phyloP scores from a whole-genome alignment of 2,888 invertebrate genomes.

The Andricus quercusramuli region DNA sequence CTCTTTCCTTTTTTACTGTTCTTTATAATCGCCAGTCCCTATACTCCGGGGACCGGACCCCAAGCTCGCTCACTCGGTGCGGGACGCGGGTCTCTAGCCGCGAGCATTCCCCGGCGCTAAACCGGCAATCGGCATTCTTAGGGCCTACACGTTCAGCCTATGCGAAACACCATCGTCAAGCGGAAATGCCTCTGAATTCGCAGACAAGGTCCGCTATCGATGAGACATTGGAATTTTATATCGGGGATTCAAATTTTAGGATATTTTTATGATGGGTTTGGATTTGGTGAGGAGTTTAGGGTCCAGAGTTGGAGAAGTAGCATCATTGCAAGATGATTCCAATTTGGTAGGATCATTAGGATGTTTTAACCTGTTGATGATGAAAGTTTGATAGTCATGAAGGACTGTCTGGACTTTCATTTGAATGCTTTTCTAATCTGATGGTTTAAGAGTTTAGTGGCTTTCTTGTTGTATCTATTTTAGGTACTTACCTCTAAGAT shows the following conservation, averaged over 20 bases:
- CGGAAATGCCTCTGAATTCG: conserved; percentile 49
- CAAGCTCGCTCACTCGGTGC: conserved; percentile 55
- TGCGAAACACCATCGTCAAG: conserved; percentile 51
- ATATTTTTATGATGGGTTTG: too few relatives aligned
- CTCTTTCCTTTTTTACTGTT: conserved; percentile 72
- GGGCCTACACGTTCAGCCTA: conserved; percentile 52
- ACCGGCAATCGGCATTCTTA: conserved; percentile 51
- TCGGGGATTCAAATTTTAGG: background rate
- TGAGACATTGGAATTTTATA: background rate
- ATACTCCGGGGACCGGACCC: conserved; percentile 66
- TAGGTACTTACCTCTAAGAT: too few relatives aligned
- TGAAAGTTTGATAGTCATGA: too few relatives aligned
- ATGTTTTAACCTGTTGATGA: too few relatives aligned
- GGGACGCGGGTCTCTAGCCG: conserved; percentile 57
- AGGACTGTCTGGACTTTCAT: too few relatives aligned
- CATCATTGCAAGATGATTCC: too few relatives aligned
- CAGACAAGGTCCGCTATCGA: background rate
- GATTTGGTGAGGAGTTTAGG: too few relatives aligned
- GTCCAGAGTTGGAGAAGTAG: too few relatives aligned
- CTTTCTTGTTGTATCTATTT: too few relatives aligned
- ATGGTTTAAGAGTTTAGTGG: too few relatives aligned
- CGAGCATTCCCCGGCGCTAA: conserved; percentile 63
- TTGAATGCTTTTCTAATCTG: too few relatives aligned
- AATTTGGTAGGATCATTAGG: too few relatives aligned
- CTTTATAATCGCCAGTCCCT: conserved; percentile 77